Evolutionary conservation across 1,140 invertebrate genomes (phyloP).

Genomic region (Leptoteleia sp.): DNA sequence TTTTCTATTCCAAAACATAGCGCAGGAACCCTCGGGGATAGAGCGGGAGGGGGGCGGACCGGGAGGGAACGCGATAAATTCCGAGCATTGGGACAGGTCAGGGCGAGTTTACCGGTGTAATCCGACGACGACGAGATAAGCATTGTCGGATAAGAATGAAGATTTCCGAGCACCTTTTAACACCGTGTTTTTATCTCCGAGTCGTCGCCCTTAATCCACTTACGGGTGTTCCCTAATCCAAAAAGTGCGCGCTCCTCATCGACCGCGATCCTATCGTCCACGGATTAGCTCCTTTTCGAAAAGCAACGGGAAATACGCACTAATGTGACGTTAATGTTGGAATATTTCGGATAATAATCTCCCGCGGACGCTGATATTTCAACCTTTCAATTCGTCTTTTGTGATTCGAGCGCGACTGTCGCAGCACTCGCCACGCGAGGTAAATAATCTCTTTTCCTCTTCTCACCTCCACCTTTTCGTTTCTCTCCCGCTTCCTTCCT

Average conservation of each 20-base stretch:
- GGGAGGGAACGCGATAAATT: conserved; percentile 56
- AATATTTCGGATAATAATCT: conserved; percentile 47
- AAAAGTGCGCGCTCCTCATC: conserved; percentile 25
- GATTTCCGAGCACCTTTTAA: conserved; percentile 67
- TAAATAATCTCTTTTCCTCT: too few species aligned
- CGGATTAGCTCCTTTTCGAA: conserved; percentile 35
- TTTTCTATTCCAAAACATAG: conserved; percentile 56
- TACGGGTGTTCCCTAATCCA: conserved; percentile 41
- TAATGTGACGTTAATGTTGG: conserved; percentile 54
- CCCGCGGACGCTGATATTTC: too few species aligned
- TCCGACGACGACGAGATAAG: conserved; percentile 68
- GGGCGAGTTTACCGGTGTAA: conserved; percentile 67
- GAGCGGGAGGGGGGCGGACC: conserved; percentile 11
- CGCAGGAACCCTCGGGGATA: conserved; percentile 6
- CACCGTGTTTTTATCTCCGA: conserved; percentile 59
- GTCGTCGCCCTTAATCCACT: conserved; percentile 50
- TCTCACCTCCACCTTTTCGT: too few species aligned
- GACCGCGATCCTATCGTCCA: conserved; percentile 26
- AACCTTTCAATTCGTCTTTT: too few species aligned
- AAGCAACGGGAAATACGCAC: conserved; percentile 13
- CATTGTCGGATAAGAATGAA: conserved; percentile 64
- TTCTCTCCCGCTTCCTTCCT: too few species aligned
- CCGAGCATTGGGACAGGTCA: conserved; percentile 63
- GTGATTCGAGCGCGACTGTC: too few species aligned
- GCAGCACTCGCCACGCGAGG: too few species aligned